Evolutionary conservation across 23 tunicate genomes (phyloP).

Genomic region (Clavelina lepadiformis): DNA sequence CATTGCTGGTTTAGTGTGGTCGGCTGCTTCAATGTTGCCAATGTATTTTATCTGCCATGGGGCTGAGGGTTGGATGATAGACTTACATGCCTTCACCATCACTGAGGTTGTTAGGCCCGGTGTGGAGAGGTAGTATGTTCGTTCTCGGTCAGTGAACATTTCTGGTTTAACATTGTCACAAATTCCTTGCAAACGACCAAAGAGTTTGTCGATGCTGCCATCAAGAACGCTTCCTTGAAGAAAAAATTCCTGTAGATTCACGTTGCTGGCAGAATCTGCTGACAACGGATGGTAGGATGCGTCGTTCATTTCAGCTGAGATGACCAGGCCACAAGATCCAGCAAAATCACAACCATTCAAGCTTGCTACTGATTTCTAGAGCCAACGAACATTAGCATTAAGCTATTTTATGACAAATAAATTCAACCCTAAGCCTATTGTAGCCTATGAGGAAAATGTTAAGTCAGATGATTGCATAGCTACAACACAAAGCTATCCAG

Average conservation of each 20-base stretch:
- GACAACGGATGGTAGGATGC: slow-evolving; percentile 81
- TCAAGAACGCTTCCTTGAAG: slow-evolving; percentile 81
- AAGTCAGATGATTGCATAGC: too few species aligned
- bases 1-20: slow-evolving; percentile 54
- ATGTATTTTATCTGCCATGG: slow-evolving; percentile 92
- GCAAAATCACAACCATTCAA: too few species aligned
- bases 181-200: slow-evolving; percentile 73
- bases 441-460: too few species aligned
- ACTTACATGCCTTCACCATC: slow-evolving; percentile 64
- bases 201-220: slow-evolving; percentile 28
- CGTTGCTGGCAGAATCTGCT: slow-evolving; percentile 24
- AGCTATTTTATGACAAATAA: too few species aligned
- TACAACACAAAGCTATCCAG: too few species aligned
- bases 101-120: slow-evolving; percentile 12
- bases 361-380: too few species aligned
- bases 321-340: too few species aligned
- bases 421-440: too few species aligned
- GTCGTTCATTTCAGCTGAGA: slow-evolving; percentile 35
- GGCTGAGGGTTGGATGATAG: slow-evolving; percentile 28
- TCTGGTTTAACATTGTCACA: slow-evolving; percentile 83
- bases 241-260: slow-evolving; percentile 79
- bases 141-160: slow-evolving; percentile 60
- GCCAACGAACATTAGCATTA: too few species aligned
- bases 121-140: slow-evolving; percentile 30
- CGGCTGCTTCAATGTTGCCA: slow-evolving; percentile 60